Conservation (phyloP, 1,140 invertebrate genomes). For the Venturia canescens region DNA sequence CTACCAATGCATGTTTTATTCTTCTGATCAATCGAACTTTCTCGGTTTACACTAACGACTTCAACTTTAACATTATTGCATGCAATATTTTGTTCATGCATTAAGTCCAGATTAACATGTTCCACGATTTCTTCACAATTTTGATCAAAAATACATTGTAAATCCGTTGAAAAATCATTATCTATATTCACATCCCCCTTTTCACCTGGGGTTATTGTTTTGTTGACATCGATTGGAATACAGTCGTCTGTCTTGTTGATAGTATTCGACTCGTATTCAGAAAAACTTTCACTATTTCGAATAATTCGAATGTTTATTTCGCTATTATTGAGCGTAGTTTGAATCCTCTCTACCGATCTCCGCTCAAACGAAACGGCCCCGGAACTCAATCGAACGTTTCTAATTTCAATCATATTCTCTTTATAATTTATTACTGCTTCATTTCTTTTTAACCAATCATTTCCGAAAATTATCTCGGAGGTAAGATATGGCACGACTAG, state of each 20-base stretch:
- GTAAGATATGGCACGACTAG: constrained; percentile 42
- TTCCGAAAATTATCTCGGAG: constrained; percentile 42
- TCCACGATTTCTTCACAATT: too few relatives aligned
- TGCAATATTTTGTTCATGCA: too few relatives aligned
- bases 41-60: not conserved
- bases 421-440: constrained; percentile 34
- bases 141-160: too few relatives aligned
- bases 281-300: not conserved
- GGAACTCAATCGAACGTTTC: not conserved
- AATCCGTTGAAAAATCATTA: too few relatives aligned
- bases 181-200: not conserved
- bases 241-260: too few relatives aligned
- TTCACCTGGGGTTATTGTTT: not conserved
- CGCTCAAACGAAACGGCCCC: constrained; percentile 32
- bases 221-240: not conserved
- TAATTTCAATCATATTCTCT: constrained; percentile 20
- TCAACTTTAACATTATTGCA: too few relatives aligned
- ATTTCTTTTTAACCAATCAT: constrained; percentile 41
- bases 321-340: constrained; percentile 4
- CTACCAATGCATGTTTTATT: not conserved
- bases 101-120: too few relatives aligned
- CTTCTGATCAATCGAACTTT: not conserved
- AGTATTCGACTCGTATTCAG: not conserved
- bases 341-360: constrained; percentile 16
- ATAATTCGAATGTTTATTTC: not conserved